phyloP scores from a whole-genome alignment of 2,888 invertebrate species.

The Philereme vetulata region DNA sequence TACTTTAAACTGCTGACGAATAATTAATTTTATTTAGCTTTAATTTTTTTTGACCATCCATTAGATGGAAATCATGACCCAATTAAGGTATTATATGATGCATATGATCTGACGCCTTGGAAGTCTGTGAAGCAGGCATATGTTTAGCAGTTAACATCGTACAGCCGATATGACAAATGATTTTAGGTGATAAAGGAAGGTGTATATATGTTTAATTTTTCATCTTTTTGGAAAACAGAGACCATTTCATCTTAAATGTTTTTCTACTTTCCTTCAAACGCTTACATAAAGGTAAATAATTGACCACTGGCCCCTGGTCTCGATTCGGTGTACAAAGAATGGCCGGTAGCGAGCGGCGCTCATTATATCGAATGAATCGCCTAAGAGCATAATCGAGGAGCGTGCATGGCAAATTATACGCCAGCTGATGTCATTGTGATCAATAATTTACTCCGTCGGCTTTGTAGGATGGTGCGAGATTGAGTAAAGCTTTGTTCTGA shows the following conservation, averaged over 20 bases:
- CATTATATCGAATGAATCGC: constrained; percentile 79
- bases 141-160: too few relatives aligned
- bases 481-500: background rate
- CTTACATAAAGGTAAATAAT: constrained; percentile 8
- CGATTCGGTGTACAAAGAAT: constrained; percentile 41
- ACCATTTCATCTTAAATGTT: background rate
- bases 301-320: constrained; percentile 10
- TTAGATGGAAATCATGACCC: too few relatives aligned
- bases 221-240: background rate
- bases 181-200: too few relatives aligned
- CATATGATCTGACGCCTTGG: too few relatives aligned
- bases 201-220: background rate
- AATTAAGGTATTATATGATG: too few relatives aligned
- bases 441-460: constrained; percentile 61
- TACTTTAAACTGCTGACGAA: constrained; percentile 1
- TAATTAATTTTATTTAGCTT: too few relatives aligned
- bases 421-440: constrained; percentile 75
- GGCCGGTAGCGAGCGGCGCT: constrained; percentile 65
- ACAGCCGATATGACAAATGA: too few relatives aligned
- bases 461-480: constrained; percentile 16
- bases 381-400: constrained; percentile 68
- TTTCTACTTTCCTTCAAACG: background rate
- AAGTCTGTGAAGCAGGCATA: too few relatives aligned
- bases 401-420: constrained; percentile 77
- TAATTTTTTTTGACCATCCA: too few relatives aligned